Conservation (phyloP, 2,797 vertebrate genomes). For the Chelmon rostratus region DNA sequence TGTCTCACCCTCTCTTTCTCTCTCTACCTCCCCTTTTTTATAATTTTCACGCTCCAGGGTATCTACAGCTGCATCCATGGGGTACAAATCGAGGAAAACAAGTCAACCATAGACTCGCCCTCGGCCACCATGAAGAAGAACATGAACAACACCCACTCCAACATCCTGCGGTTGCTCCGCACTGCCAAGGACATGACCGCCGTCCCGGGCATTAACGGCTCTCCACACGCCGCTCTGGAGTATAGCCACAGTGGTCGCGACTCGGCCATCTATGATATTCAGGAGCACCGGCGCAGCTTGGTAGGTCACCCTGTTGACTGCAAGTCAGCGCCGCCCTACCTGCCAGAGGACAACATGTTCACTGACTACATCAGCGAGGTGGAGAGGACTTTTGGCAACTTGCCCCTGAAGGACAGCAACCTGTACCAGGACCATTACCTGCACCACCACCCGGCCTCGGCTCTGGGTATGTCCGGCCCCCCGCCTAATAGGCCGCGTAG, state of each 20-base stretch:
- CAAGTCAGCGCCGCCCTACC: constrained; percentile 84
- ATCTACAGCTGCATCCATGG: constrained; percentile 99
- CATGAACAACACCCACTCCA: constrained; percentile 99
- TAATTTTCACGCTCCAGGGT: constrained; percentile 86
- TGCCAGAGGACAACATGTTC: constrained; percentile 98
- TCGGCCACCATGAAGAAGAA: constrained; percentile 98
- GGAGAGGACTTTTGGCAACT: constrained; percentile 98
- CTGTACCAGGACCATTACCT: constrained; percentile 99
- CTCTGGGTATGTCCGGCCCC: constrained; percentile 89
- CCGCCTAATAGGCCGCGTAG: constrained; percentile 92
- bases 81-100: constrained; percentile 97
- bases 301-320: constrained; percentile 92
- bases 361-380: constrained; percentile 99
- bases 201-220: constrained; percentile 89
- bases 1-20: constrained; percentile 65
- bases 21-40: constrained; percentile 63
- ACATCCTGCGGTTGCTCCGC: constrained; percentile 97
- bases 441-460: constrained; percentile 92
- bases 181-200: constrained; percentile 99
- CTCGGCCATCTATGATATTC: constrained; percentile 95
- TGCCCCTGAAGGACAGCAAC: constrained; percentile 98
- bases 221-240: constrained; percentile 95
- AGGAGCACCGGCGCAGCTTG: constrained; percentile 95
- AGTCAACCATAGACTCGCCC: constrained; percentile 95
- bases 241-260: constrained; percentile 92